Percentiles rank a stretch among this genome's conserved stretches.
phyloP scores from a whole-genome alignment of 2,113 vertebrate genomes.

The Procavia capensis region DNA sequence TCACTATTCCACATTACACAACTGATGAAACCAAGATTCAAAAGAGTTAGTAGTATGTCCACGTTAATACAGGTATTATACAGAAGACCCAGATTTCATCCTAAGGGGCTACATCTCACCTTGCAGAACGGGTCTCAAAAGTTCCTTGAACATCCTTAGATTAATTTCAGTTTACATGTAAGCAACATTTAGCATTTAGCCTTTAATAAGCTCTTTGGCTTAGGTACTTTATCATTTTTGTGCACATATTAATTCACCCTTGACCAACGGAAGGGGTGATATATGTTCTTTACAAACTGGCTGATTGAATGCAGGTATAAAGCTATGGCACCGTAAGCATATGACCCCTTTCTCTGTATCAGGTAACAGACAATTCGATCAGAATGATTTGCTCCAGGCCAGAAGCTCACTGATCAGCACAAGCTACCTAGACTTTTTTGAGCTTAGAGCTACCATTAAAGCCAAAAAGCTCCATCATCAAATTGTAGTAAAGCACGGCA shows the following conservation, averaged over 20 bases:
- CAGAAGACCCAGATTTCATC: background rate
- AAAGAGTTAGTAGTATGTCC: background rate
- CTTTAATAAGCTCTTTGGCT: slow-evolving; percentile 51
- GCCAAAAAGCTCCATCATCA: background rate
- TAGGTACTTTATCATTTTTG: slow-evolving; percentile 9
- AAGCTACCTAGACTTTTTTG: background rate
- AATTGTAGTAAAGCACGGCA: slow-evolving; percentile 23
- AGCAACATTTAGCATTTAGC: background rate
- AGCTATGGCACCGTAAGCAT: slow-evolving; percentile 46
- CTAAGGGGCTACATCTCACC: background rate
- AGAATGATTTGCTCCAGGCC: slow-evolving; percentile 54
- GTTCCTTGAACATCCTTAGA: background rate
- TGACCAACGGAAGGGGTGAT: slow-evolving; percentile 30
- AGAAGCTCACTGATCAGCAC: slow-evolving; percentile 42
- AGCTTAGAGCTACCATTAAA: slow-evolving; percentile 42
- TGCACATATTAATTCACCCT: slow-evolving; percentile 41
- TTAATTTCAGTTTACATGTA: background rate
- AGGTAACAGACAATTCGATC: slow-evolving; percentile 66
- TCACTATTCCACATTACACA: background rate
- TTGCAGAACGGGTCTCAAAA: background rate
- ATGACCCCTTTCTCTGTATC: slow-evolving; percentile 40
- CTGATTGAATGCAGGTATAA: slow-evolving; percentile 44
- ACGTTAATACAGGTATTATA: background rate
- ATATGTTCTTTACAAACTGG: slow-evolving; percentile 15
- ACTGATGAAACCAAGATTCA: background rate